These are phyloP conservation scores for Pheosia gnoma DNA, from an alignment of 2,888 invertebrate genomes.

Conservation along the genomic window DNA sequence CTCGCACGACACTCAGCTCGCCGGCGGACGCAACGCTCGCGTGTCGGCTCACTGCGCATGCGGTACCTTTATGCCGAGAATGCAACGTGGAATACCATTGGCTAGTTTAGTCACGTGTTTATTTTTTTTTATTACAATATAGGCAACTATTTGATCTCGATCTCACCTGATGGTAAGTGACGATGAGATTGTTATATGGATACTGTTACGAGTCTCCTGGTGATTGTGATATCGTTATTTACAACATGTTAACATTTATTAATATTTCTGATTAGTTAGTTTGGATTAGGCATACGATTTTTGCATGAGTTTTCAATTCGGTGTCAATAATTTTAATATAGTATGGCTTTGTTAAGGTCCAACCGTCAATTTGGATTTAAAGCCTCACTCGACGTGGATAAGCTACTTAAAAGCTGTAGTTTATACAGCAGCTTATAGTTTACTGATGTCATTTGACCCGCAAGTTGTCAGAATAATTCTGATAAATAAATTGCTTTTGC, in stretches of 20 bases:
- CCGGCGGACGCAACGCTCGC: conserved; percentile 70
- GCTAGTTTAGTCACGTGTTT: conserved; percentile 1
- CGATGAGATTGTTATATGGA: conserved; percentile 7
- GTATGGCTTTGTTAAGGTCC: not conserved
- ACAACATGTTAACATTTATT: not conserved
- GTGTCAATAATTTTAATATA: not conserved
- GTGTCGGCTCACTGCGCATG: conserved; percentile 81
- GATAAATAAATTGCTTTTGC: no score
- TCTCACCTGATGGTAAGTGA: no score
- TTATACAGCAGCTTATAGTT: no score
- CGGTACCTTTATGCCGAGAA: conserved; percentile 51
- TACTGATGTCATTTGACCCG: no score
- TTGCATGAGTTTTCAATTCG: not conserved
- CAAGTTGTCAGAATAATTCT: no score
- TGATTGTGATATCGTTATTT: not conserved
- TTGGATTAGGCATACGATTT: not conserved
- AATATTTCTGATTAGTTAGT: not conserved
- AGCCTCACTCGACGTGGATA: not conserved
- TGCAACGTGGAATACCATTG: conserved; percentile 38
- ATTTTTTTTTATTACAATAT: no score
- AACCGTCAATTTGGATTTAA: not conserved
- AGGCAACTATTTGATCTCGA: no score
- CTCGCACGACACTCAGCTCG: conserved; percentile 65
- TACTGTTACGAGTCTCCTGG: not conserved
- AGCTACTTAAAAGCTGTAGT: no score